Base-by-base conservation (phyloP, 2,113 vertebrate genomes). In the Centropus bengalensis region DNA sequence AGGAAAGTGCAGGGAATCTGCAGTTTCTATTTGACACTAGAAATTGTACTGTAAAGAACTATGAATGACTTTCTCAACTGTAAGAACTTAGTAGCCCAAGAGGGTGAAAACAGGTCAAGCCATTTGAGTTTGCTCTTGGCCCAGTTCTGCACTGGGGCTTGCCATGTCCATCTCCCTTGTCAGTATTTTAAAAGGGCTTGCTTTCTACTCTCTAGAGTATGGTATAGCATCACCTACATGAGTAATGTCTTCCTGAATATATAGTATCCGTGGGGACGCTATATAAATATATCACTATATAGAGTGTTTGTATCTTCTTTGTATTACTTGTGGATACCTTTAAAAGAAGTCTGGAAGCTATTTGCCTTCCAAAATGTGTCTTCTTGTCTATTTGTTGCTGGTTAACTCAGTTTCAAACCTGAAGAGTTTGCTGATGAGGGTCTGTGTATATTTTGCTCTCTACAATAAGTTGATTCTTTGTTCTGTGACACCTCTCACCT, bases 101-200 rank as follows among this genome's bases (percentile, higher is more conserved):
- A 74, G 70, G 69, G 70, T 64, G 51, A 86, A 95, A 95, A 84
- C 36, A 89, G 42, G 93, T 66, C 27, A 49, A 93, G 76, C 78
- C 75, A 80, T 88, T 95, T 91, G 54, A 58, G 54, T 83, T 81
- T 91, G 78, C 70, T 80, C 70, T 92, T 9, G 2, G 71, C 64
- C 75, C 78, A 63, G 60, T 38, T 80, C 82, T 91, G 54, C 38
- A 6, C 83, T 90, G 93, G 80, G 82, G 47, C 80, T 87, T 89
- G 94, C 82, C 88, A 79, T 89, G 82, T 49, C 7, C 7, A 69
- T 96, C 49, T 94, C 44, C 73, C 63, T 54, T 83, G 92, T 94
- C 55, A 52, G 76, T 67, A 77, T 91, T 95, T 93, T 80, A 91
- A 97, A 97, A 97, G 89, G 94, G 80, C 96, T 98, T 97, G 95